Evolutionary conservation across 2,797 vertebrate genomes (phyloP).

Genomic region (Enteromius anoplus): DNA sequence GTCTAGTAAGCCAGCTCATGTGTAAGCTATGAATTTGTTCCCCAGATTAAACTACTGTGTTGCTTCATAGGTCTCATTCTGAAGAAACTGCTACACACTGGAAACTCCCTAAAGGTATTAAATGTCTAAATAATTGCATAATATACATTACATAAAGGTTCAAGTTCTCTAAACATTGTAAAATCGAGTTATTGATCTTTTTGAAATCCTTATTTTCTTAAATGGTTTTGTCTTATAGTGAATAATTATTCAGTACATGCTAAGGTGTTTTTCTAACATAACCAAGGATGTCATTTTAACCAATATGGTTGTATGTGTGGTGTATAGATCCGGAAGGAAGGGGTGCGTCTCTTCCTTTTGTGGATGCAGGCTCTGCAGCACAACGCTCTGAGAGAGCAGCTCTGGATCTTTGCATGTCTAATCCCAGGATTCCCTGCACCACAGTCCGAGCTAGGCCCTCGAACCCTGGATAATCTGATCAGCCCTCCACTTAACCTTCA

Average conservation of each 20-base stretch:
- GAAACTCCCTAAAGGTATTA: slow-evolving; percentile 96
- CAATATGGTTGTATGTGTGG: slow-evolving; percentile 22
- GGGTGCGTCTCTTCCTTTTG: slow-evolving; percentile 93
- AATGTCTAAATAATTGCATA: not conserved
- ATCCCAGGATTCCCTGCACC: slow-evolving; percentile 96
- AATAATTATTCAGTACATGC: not conserved
- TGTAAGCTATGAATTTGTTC: not conserved
- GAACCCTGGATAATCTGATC: slow-evolving; percentile 94
- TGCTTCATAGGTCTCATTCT: slow-evolving; percentile 87
- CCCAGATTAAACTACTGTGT: slow-evolving; percentile 4
- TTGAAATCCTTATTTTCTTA: not conserved
- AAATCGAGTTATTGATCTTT: not conserved
- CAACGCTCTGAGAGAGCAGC: slow-evolving; percentile 92
- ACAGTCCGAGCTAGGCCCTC: slow-evolving; percentile 87
- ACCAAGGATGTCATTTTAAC: not conserved
- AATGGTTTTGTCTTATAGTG: not conserved
- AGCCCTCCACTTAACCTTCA: slow-evolving; percentile 90
- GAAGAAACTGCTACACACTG: slow-evolving; percentile 97
- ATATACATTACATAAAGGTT: not conserved
- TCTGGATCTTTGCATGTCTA: slow-evolving; percentile 97
- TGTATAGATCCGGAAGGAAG: slow-evolving; percentile 92
- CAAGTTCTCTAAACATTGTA: not conserved
- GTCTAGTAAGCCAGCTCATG: not conserved
- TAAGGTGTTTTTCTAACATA: not conserved
- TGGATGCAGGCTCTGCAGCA: slow-evolving; percentile 98